Evolutionary conservation across 2,113 vertebrate species (phyloP).

Genomic region (Etheostoma spectabile): DNA sequence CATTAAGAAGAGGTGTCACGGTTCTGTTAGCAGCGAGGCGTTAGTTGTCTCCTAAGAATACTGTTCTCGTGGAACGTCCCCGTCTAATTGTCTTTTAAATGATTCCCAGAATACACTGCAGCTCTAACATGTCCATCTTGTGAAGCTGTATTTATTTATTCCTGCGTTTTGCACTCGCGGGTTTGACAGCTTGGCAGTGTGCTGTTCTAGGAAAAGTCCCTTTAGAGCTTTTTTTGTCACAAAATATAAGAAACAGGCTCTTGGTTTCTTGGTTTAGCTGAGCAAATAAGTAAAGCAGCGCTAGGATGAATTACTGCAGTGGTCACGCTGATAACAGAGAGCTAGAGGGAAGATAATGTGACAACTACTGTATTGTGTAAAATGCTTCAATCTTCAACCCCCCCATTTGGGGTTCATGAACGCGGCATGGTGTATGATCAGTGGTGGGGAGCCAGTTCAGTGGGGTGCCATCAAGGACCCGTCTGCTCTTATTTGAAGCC

Average conservation of each 20-base stretch:
- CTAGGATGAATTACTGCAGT: slow-evolving; percentile 19
- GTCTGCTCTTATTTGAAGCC: slow-evolving; percentile 60
- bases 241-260: neutral
- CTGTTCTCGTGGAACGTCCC: slow-evolving; percentile 32
- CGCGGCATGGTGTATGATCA: slow-evolving; percentile 53
- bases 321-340: slow-evolving; percentile 31
- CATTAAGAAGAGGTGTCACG: slow-evolving; percentile 48
- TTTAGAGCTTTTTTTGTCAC: neutral
- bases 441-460: slow-evolving; percentile 58
- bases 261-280: slow-evolving; percentile 36
- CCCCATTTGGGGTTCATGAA: slow-evolving; percentile 64
- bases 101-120: slow-evolving; percentile 22
- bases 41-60: slow-evolving; percentile 44
- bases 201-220: neutral
- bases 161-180: neutral
- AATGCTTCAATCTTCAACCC: slow-evolving; percentile 40
- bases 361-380: slow-evolving; percentile 36
- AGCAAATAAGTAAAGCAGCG: slow-evolving; percentile 20
- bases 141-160: neutral
- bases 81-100: slow-evolving; percentile 32
- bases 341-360: slow-evolving; percentile 35
- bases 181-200: neutral
- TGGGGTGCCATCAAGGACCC: slow-evolving; percentile 62
- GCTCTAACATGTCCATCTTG: slow-evolving; percentile 22
- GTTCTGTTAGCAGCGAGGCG: slow-evolving; percentile 35